Base-by-base conservation (phyloP, 2,888 invertebrate species). In the Nemotelus nigrinus region DNA sequence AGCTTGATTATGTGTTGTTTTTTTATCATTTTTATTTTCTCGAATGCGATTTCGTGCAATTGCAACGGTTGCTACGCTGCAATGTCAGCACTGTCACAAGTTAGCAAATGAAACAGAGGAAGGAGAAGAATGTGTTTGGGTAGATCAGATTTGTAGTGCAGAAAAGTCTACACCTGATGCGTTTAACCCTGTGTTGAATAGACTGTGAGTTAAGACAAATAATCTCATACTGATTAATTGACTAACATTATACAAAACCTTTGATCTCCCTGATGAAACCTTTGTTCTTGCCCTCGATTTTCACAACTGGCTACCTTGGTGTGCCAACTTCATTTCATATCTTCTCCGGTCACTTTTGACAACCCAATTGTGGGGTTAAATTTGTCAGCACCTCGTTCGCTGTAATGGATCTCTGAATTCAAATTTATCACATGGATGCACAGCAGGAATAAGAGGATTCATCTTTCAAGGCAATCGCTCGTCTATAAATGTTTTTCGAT, bases 381-480 rank as follows among this genome's bases (percentile, higher is more conserved):
- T 25, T 25, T 25, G 25, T 25, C 25, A 25, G 25, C 25, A 25
- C 25, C 25, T 25, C 25, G 25, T 25, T 25, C 25, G 25, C 25
- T 25, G 25, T 25, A 25, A 25, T 25, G 25, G 25, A 25, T 25
- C 25, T 25, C 25, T 25, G 25, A 25, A 25, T 71, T 71, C 39
- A 53, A 55, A 44, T 68, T 48, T 50, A 44, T 57, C 43, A 55
- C 57, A 55, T 55, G 43, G 44, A 55, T 43, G 70, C 44, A 70
- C 43, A 8, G 3, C 25, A 7, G 50, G 53, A 25, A 25, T 25
- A 25, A 25, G 25, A 25, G 25, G 68, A 68, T 39, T 68, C 53
- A 68, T 74, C 48, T 74, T 74, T 74, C 74, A 74, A 63, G 70
- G 70, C 70, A 55, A 70, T 55, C n/a, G 70, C 43, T 43, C 10